Evolutionary conservation across 2,113 vertebrate genomes (phyloP).

Genomic region (Propithecus coquereli): DNA sequence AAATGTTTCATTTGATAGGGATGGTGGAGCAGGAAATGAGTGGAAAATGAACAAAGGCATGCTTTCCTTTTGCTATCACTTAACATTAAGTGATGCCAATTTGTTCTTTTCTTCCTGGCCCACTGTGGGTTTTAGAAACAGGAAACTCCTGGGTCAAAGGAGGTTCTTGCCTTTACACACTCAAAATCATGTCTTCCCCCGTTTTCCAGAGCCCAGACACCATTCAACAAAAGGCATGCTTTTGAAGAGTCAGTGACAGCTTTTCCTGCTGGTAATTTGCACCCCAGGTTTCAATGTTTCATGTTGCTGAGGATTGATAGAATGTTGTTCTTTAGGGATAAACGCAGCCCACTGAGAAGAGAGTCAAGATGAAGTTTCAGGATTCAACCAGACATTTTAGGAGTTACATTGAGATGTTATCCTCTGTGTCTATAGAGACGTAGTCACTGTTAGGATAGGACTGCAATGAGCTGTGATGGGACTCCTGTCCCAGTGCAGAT

Average conservation of each 20-base stretch:
- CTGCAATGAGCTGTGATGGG: no score
- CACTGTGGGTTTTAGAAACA: background rate
- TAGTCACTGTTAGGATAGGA: rapidly evolving
- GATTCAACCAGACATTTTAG: background rate
- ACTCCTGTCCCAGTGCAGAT: background rate
- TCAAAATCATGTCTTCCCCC: background rate
- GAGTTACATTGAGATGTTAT: background rate
- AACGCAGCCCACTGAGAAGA: background rate
- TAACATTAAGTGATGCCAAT: background rate
- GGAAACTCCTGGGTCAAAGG: background rate
- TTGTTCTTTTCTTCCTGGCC: background rate
- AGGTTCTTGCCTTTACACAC: background rate
- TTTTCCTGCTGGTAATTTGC: background rate
- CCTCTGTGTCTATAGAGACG: rapidly evolving
- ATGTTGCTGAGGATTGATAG: background rate
- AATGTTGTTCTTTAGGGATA: no score
- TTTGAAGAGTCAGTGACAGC: background rate
- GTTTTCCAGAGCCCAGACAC: background rate
- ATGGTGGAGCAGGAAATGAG: background rate
- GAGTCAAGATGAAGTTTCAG: background rate
- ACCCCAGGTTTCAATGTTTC: background rate
- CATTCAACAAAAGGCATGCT: background rate
- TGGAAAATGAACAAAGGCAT: background rate
- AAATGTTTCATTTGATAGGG: background rate
- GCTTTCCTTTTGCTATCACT: background rate